phyloP scores from a whole-genome alignment of 2,113 vertebrate species.

The Bos taurus region DNA sequence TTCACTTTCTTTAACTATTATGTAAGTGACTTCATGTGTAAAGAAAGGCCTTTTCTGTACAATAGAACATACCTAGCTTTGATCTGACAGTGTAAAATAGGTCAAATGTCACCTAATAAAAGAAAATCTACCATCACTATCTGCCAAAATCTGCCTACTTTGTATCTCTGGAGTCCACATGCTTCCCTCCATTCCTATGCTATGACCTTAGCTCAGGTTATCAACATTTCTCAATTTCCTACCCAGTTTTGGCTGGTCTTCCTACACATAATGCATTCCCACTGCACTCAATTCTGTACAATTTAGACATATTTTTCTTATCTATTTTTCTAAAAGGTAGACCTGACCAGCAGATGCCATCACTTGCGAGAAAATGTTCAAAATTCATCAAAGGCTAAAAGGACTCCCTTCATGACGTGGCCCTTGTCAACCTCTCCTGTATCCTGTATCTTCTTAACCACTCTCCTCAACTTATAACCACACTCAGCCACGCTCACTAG shows the following conservation, averaged over 20 bases:
- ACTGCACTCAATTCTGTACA: background rate
- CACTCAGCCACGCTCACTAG: background rate
- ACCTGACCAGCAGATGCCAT: background rate
- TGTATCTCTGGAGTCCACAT: background rate
- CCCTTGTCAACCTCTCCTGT: background rate
- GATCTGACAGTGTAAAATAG: background rate
- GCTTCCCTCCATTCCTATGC: background rate
- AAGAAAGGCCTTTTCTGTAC: background rate
- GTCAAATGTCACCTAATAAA: background rate
- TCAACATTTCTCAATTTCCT: background rate
- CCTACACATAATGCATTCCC: background rate
- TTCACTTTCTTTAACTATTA: background rate
- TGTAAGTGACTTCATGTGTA: background rate
- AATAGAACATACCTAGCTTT: background rate
- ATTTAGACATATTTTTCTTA: background rate
- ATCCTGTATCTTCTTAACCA: background rate
- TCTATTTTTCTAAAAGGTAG: constrained; percentile 5
- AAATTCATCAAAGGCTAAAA: background rate
- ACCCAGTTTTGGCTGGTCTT: background rate
- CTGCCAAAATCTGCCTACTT: background rate
- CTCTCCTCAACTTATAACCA: background rate
- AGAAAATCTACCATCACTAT: background rate
- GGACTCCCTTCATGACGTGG: background rate
- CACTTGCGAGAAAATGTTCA: background rate
- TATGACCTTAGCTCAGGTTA: background rate